Conservation (phyloP, 92 coral and sea anemone species). For the Virgularia gustaviana region DNA sequence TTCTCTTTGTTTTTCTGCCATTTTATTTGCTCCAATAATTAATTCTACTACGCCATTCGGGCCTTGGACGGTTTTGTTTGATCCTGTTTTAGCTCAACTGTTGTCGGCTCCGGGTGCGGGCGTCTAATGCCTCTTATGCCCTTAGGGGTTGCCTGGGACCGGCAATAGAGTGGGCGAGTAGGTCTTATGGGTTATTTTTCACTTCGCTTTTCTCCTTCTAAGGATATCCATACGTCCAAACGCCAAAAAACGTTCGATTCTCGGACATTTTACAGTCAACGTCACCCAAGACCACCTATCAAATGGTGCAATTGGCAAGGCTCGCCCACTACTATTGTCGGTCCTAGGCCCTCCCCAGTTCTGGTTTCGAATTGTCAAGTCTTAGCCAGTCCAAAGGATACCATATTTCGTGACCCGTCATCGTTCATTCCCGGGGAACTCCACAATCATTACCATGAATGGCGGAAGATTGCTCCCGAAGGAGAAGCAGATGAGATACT, state of each 20-base stretch:
- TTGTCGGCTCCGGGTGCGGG: slow-evolving; percentile 40
- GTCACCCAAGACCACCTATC: slow-evolving; percentile 9
- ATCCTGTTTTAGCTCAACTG: too few relatives aligned
- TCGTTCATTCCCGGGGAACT: slow-evolving; percentile 48
- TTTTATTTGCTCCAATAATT: too few relatives aligned
- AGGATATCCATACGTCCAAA: slow-evolving; percentile 34
- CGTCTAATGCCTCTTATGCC: too few relatives aligned
- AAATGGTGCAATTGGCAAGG: slow-evolving; percentile 62
- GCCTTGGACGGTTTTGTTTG: too few relatives aligned
- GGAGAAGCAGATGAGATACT: slow-evolving; percentile 34
- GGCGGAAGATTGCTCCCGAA: slow-evolving; percentile 32
- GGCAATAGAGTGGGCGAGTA: slow-evolving; percentile 45
- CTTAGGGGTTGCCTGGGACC: slow-evolving; percentile 52
- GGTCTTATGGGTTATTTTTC: neutral
- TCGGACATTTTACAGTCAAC: neutral
- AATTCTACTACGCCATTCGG: too few relatives aligned
- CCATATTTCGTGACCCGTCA: slow-evolving; percentile 43
- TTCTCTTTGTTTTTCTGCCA: neutral
- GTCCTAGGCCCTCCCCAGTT: slow-evolving; percentile 51
- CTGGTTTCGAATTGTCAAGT: slow-evolving; percentile 32
- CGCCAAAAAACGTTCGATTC: slow-evolving; percentile 23
- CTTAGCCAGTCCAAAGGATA: slow-evolving; percentile 41
- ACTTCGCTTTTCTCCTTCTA: neutral
- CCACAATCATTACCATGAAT: slow-evolving; percentile 41
- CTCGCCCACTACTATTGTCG: slow-evolving; percentile 49